Base-by-base conservation (phyloP, 2,113 vertebrate genomes). In the Burhinus bistriatus region DNA sequence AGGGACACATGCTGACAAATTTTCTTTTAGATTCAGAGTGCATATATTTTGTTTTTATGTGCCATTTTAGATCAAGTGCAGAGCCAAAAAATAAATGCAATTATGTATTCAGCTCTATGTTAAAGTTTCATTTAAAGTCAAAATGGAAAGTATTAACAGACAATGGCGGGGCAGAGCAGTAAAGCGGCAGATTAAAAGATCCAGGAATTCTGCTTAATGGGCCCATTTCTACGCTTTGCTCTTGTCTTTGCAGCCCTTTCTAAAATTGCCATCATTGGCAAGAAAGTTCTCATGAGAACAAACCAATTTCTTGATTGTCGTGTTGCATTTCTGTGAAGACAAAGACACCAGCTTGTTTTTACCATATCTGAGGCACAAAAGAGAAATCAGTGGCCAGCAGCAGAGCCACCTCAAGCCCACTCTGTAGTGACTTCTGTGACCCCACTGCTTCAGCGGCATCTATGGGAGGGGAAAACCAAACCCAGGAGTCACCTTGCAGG, bases 351-450 rank as follows among this genome's bases (percentile, higher is more conserved):
- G 9, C 6, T 34, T 55, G 19, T 12, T 44, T 80, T 21, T 11
- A 8, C 5, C 0, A 0, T 2, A 2, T 2, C 29, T 11, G 19
- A 61, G 16, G 42, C 23, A 61, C 62, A 26, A 19, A 36, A 29
- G 13, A 9, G 7, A 5, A 51, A 4, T 0, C 1, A 8, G 25
- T 21, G 38, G 6, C 32, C 1, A 4, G 32, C 17, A 77, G 52
- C 40, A 55, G 9, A 30, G 47, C 21, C 47, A 64, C 44, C 54
- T 9, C 27, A 26, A 34, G 9, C 1, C 7, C 30, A 10, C 45
- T 38, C 7, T 15, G 25, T 42, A 40, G 57, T 1, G 51, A 64
- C 14, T 72, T 4, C 55, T 4, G 30, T 5, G 9, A 78, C 47
- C 30, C 17, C 47, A 16, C 38, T 40, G 38, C 57, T 27, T n/a